Evolutionary conservation across 1,140 invertebrate species (phyloP).

Genomic region (Campoletis sonorensis): DNA sequence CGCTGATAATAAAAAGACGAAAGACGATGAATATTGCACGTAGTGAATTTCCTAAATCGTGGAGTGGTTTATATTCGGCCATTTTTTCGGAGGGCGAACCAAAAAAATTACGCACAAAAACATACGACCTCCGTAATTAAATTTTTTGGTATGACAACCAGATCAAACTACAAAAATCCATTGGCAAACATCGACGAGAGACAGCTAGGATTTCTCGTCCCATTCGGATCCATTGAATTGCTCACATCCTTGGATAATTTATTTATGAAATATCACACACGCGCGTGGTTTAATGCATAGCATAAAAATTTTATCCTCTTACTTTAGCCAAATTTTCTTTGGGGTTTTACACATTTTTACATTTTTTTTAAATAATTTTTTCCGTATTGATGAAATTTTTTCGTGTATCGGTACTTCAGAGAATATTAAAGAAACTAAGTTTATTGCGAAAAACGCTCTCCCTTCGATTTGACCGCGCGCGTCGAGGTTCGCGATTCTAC

Average conservation of each 20-base stretch:
- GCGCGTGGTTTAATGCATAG: not conserved
- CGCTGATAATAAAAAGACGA: not conserved
- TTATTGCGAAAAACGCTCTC: slow-evolving; percentile 35
- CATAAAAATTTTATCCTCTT: not conserved
- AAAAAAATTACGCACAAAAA: not conserved
- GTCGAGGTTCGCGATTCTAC: slow-evolving; percentile 70
- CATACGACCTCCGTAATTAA: not conserved
- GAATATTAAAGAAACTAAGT: not conserved
- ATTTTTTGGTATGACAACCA: too few species aligned
- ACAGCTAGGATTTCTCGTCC: too few species aligned
- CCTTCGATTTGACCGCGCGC: slow-evolving; percentile 60
- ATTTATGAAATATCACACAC: not conserved
- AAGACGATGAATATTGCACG: not conserved
- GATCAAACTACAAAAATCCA: too few species aligned
- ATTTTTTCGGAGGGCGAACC: not conserved
- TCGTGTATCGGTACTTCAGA: not conserved
- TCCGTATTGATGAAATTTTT: not conserved
- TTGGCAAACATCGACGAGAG: too few species aligned
- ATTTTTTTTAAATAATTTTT: too few species aligned
- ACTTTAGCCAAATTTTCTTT: slow-evolving; percentile 17
- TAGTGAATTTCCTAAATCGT: not conserved
- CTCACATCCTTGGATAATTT: not conserved
- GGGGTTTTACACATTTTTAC: not conserved
- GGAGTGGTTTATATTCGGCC: not conserved
- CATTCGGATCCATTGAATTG: not conserved